These are phyloP conservation scores for Chloropsis hardwickii DNA, from an alignment of 2,113 vertebrate genomes.

Conservation along the genomic window DNA sequence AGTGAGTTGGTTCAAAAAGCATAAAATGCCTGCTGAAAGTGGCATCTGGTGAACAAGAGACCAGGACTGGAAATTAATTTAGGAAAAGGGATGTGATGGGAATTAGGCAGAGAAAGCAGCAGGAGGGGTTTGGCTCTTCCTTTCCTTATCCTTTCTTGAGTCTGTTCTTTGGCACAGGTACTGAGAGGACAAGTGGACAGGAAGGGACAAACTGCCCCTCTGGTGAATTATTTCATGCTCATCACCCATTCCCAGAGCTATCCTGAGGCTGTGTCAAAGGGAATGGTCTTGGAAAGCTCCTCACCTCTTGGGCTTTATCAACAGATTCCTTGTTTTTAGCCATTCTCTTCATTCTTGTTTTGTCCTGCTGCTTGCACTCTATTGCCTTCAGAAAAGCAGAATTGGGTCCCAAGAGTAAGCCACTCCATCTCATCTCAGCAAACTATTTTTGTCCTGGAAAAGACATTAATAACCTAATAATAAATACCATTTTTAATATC, in stretches of 20 bases:
- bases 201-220: background rate
- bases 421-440: background rate
- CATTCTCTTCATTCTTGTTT: background rate
- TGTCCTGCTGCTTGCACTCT: background rate
- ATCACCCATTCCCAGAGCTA: fast-evolving
- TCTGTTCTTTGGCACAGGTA: background rate
- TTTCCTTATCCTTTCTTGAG: background rate
- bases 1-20: background rate
- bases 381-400: background rate
- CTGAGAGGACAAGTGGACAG: background rate
- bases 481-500: background rate
- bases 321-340: background rate
- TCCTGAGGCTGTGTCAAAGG: background rate
- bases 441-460: background rate
- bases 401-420: background rate
- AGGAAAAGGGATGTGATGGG: background rate
- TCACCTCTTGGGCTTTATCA: background rate
- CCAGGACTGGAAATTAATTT: background rate
- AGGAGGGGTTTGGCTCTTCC: background rate
- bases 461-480: background rate
- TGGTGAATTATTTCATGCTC: background rate
- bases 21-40: background rate
- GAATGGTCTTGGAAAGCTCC: background rate
- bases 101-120: background rate
- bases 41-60: background rate